Conservation (phyloP, 2,888 invertebrate genomes). For the Erebia aethiops region DNA sequence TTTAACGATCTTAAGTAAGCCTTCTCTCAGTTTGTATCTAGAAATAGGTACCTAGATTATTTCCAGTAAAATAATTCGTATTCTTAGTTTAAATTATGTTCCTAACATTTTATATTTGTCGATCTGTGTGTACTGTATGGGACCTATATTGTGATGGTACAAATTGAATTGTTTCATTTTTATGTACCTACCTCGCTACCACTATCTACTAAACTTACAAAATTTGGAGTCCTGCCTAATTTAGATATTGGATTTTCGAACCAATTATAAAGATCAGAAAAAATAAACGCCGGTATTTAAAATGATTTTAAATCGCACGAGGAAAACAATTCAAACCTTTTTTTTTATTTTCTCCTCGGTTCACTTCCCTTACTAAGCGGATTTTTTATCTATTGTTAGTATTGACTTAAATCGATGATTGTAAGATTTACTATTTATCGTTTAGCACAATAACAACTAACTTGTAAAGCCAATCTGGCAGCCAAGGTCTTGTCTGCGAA, state of each 20-base stretch:
- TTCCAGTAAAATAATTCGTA: too few species aligned
- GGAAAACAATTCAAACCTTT: conserved; percentile 21
- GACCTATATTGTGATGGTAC: too few species aligned
- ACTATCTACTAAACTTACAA: too few species aligned
- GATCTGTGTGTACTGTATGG: too few species aligned
- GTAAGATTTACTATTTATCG: conserved; percentile 20
- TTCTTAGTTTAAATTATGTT: too few species aligned
- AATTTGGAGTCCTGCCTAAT: not conserved
- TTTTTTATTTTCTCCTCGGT: conserved; percentile 19
- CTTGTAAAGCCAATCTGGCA: conserved; percentile 12
- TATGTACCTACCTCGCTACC: too few species aligned
- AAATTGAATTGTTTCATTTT: too few species aligned
- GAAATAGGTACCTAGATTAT: too few species aligned
- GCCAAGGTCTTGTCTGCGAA: conserved; percentile 8
- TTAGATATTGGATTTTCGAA: conserved; percentile 1
- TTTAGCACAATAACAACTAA: conserved; percentile 5
- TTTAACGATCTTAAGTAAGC: too few species aligned
- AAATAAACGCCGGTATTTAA: not conserved
- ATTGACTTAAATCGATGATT: not conserved
- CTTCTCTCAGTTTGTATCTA: too few species aligned
- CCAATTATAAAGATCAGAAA: not conserved
- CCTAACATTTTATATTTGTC: too few species aligned
- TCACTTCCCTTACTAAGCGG: conserved; percentile 20
- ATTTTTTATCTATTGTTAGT: conserved; percentile 18
- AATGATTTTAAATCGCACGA: conserved; percentile 6